Conservation (phyloP, 2,888 invertebrate genomes). For the Calameuta idolon region DNA sequence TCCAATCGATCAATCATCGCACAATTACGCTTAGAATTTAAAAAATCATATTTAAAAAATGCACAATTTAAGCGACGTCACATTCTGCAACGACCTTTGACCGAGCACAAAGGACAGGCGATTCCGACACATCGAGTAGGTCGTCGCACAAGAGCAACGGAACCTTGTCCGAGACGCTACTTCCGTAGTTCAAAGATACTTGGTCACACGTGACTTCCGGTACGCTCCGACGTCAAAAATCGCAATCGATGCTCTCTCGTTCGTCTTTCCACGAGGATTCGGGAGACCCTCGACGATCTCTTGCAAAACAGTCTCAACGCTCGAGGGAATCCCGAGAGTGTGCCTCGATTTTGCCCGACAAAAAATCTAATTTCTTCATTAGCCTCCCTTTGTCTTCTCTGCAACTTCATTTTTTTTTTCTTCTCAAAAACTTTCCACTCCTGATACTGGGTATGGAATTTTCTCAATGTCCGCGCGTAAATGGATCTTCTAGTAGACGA, state of each 20-base stretch:
- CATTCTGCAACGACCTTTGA: slow-evolving; percentile 34
- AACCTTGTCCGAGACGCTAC: slow-evolving; percentile 27
- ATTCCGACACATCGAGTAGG: slow-evolving; percentile 28
- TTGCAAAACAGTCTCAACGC: neutral
- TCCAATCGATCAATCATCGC: neutral
- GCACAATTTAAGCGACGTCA: slow-evolving; percentile 33
- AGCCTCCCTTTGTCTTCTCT: neutral
- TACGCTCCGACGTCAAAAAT: neutral
- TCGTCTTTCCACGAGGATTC: neutral
- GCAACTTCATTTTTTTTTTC: neutral
- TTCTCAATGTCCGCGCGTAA: neutral
- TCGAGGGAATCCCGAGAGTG: neutral
- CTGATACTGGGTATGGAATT: neutral
- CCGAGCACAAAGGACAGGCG: slow-evolving; percentile 36
- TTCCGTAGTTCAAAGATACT: neutral
- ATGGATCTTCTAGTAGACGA: neutral
- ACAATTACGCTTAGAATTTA: slow-evolving; percentile 2
- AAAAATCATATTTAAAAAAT: slow-evolving; percentile 10
- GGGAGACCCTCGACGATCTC: neutral
- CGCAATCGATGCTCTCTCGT: neutral
- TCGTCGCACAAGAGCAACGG: slow-evolving; percentile 30
- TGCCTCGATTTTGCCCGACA: neutral
- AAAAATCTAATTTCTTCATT: neutral
- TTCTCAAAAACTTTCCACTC: neutral
- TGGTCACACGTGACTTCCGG: neutral